phyloP scores from a whole-genome alignment of 2,797 vertebrate genomes.

The Anomalospiza imberbis region DNA sequence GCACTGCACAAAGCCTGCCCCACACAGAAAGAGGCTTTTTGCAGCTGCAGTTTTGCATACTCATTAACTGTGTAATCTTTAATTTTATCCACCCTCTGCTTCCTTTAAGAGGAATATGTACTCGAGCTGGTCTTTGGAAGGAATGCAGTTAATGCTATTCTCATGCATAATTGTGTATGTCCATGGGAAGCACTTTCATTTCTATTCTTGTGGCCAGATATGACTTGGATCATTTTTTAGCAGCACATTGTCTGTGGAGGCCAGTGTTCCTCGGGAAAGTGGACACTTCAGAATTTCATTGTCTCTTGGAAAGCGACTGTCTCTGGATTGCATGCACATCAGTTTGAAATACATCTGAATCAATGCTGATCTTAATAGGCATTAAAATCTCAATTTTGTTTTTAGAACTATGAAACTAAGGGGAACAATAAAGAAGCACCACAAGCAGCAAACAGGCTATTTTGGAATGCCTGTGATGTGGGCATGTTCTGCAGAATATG shows the following conservation, averaged over 20 bases:
- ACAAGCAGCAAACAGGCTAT: background rate
- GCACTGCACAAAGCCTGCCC: background rate
- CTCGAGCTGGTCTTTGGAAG: background rate
- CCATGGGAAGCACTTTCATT: conserved; percentile 4
- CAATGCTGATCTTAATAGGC: background rate
- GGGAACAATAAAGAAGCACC: background rate
- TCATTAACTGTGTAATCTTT: background rate
- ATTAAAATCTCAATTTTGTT: background rate
- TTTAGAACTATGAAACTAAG: background rate
- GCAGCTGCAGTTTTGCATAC: background rate
- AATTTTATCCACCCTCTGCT: background rate
- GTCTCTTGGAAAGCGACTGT: background rate
- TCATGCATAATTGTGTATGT: background rate
- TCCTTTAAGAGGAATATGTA: background rate
- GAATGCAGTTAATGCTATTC: background rate
- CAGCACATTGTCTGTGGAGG: background rate
- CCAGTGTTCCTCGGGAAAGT: background rate
- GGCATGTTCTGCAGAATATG: background rate
- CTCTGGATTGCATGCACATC: background rate
- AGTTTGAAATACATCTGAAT: background rate
- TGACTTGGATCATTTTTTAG: background rate
- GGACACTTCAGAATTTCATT: background rate
- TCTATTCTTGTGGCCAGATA: background rate
- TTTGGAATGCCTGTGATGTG: background rate
- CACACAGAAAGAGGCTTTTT: background rate